Evolutionary conservation across 2,113 vertebrate genomes (phyloP).

Genomic region (Columbina picui): DNA sequence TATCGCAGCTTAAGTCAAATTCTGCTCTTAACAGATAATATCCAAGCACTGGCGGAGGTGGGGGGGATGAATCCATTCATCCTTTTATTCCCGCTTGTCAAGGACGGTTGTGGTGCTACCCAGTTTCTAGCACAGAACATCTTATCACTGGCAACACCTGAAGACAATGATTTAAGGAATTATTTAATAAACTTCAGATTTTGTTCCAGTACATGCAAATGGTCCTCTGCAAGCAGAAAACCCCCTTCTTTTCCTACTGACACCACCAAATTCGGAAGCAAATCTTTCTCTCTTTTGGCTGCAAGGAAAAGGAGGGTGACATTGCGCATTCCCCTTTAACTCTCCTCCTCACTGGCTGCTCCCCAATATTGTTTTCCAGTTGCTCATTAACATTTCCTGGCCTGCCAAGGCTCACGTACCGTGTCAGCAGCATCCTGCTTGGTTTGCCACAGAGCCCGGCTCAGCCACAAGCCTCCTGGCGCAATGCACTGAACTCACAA

Average conservation of each 20-base stretch:
- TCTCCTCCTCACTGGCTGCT: not conserved
- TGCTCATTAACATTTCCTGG: not conserved
- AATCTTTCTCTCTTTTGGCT: not conserved
- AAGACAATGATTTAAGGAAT: not conserved
- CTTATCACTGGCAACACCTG: not conserved
- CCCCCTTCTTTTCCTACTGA: not conserved
- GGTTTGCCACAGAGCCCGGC: not conserved
- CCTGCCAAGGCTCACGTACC: not conserved
- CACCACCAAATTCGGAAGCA: not conserved
- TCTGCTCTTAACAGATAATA: not conserved
- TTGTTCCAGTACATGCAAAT: not conserved
- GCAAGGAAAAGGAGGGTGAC: not conserved
- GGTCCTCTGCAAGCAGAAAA: not conserved
- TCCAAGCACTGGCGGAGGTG: not conserved
- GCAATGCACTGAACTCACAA: not conserved
- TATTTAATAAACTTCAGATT: not conserved
- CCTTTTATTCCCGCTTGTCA: not conserved
- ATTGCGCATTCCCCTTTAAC: not conserved
- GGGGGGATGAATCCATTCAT: not conserved
- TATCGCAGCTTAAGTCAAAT: not conserved
- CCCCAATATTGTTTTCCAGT: not conserved
- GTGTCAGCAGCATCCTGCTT: not conserved
- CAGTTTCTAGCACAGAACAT: not conserved
- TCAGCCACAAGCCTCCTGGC: not conserved
- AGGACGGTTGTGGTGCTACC: not conserved